phyloP scores from a whole-genome alignment of 2,888 invertebrate species.

The Scelioninae gen. 1 region DNA sequence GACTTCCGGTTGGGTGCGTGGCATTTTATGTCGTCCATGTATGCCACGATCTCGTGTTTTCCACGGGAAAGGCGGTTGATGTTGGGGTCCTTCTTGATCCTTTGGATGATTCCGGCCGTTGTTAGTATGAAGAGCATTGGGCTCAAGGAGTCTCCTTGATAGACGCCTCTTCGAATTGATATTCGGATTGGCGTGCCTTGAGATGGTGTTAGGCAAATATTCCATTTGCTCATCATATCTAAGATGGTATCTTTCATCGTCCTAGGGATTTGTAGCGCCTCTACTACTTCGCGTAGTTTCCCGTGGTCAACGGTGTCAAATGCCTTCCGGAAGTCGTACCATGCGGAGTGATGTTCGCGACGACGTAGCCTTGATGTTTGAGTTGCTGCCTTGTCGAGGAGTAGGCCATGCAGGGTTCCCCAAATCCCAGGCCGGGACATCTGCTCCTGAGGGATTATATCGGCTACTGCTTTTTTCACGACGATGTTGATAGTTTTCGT shows the following conservation, averaged over 20 bases:
- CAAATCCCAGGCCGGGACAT: conserved; percentile 14
- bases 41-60: conserved; percentile 34
- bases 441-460: conserved; percentile 2
- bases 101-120: conserved; percentile 1
- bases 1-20: conserved; percentile 41
- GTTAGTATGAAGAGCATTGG: conserved; percentile 20
- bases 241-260: not conserved
- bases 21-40: conserved; percentile 67
- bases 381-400: conserved; percentile 7
- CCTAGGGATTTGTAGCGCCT: not conserved
- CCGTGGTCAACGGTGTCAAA: conserved; percentile 8
- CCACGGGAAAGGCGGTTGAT: conserved; percentile 6
- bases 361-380: not conserved
- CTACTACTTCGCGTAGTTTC: not conserved
- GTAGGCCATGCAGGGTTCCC: conserved; percentile 20
- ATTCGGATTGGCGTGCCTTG: not conserved
- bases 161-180: conserved; percentile 13
- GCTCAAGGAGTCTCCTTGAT: conserved; percentile 22
- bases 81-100: not conserved
- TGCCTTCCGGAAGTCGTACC: conserved; percentile 16
- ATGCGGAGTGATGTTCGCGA: conserved; percentile 4
- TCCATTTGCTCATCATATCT: conserved; percentile 4
- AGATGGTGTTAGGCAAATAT: not conserved
- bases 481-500: conserved; percentile 13
- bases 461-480: conserved; percentile 2